Conservation (phyloP, 2,888 invertebrate genomes). For the Pammene aurita region DNA sequence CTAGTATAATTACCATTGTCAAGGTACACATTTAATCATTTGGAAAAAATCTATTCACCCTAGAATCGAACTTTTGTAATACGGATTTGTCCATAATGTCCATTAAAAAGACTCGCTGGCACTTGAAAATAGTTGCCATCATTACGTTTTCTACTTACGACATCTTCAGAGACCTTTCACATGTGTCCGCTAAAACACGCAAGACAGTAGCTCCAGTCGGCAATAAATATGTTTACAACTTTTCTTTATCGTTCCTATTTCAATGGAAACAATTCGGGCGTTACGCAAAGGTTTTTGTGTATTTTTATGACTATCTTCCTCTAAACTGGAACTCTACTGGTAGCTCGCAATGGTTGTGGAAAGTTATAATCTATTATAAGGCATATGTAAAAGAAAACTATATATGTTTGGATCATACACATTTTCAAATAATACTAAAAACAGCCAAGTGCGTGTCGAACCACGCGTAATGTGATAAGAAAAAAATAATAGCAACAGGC, state of each 20-base stretch:
- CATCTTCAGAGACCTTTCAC: conserved; percentile 11
- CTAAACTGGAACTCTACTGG: conserved; percentile 32
- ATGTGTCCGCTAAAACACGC: conserved; percentile 21
- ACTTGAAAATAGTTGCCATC: too few species aligned
- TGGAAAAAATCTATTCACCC: too few species aligned
- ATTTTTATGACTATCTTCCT: conserved; percentile 34
- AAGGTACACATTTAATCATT: too few species aligned
- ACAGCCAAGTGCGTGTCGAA: too few species aligned
- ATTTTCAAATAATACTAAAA: too few species aligned
- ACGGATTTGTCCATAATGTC: too few species aligned
- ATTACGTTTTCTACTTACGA: not conserved
- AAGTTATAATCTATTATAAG: not conserved
- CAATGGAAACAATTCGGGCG: conserved; percentile 25
- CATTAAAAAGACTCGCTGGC: too few species aligned
- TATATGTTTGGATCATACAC: too few species aligned
- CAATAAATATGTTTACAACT: conserved; percentile 34
- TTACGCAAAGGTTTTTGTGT: conserved; percentile 14
- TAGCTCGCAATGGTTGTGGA: not conserved
- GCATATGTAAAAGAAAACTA: not conserved
- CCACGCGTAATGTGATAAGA: too few species aligned
- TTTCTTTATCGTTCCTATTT: conserved; percentile 28
- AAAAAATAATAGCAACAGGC: too few species aligned
- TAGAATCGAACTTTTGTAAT: too few species aligned
- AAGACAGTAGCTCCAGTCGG: conserved; percentile 25
- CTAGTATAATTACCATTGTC: too few species aligned